Evolutionary conservation across 2,888 invertebrate species (phyloP).

Genomic region (Clepsis dumicolana): DNA sequence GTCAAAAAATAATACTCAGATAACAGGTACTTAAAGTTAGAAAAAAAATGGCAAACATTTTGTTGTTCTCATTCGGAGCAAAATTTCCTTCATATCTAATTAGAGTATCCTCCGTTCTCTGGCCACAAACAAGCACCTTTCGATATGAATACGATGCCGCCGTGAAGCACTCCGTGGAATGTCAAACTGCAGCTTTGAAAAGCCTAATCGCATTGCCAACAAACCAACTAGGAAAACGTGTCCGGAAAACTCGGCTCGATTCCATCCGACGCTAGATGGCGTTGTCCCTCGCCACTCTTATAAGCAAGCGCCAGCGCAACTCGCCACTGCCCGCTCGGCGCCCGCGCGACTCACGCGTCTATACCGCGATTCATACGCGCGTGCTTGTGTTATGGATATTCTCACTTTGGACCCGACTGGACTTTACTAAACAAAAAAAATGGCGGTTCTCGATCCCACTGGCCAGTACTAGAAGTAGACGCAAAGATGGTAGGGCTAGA

Average conservation of each 20-base stretch:
- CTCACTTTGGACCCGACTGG: slow-evolving; percentile 80
- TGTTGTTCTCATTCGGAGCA: too few species aligned
- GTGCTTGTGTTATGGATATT: slow-evolving; percentile 72
- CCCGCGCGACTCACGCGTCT: slow-evolving; percentile 56
- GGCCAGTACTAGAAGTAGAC: slow-evolving; percentile 68
- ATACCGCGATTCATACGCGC: slow-evolving; percentile 56
- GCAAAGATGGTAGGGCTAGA: slow-evolving; percentile 74
- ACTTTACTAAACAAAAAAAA: slow-evolving; percentile 70
- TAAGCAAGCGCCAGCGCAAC: slow-evolving; percentile 65
- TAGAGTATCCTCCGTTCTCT: neutral
- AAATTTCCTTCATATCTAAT: too few species aligned
- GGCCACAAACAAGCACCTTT: neutral
- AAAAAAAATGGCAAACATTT: too few species aligned
- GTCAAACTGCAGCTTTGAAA: slow-evolving; percentile 2
- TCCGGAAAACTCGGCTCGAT: slow-evolving; percentile 46
- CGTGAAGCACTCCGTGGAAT: neutral
- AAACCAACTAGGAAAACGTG: slow-evolving; percentile 24
- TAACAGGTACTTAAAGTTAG: too few species aligned
- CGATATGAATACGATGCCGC: neutral
- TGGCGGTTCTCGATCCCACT: slow-evolving; percentile 78
- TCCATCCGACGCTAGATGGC: slow-evolving; percentile 78
- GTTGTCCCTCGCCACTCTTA: slow-evolving; percentile 66
- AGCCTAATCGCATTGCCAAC: neutral
- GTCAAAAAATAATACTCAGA: too few species aligned
- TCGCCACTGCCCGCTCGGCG: slow-evolving; percentile 67